These are phyloP conservation scores for Loripinus fragilis DNA, from an alignment of 2,888 invertebrate genomes.

Conservation along the genomic window DNA sequence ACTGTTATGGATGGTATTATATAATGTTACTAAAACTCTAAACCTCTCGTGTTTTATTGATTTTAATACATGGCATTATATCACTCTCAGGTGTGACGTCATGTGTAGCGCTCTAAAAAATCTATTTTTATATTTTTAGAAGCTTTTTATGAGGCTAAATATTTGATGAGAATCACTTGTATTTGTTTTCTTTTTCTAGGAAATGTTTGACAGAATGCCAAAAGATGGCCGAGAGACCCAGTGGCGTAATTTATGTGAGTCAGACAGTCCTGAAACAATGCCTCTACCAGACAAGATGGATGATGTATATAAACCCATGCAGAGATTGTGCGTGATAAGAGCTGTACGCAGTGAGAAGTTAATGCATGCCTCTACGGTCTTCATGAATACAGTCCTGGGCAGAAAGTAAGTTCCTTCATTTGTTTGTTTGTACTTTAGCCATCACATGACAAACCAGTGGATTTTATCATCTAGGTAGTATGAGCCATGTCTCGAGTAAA, in stretches of 20 bases:
- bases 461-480: no score
- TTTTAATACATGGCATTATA: no score
- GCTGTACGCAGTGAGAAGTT: constrained; percentile 82
- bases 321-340: constrained; percentile 81
- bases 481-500: no score
- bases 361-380: constrained; percentile 79
- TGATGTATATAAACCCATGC: constrained; percentile 79
- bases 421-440: background rate
- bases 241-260: constrained; percentile 83
- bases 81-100: no score
- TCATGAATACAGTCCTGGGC: constrained; percentile 79
- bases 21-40: no score
- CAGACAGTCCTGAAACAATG: constrained; percentile 79
- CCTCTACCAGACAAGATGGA: constrained; percentile 82
- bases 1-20: no score
- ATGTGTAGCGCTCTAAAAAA: no score
- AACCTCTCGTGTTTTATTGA: no score
- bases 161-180: no score
- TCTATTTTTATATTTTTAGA: no score
- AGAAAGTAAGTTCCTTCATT: constrained; percentile 74
- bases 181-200: constrained; percentile 53
- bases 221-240: constrained; percentile 83
- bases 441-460: no score
- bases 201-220: constrained; percentile 83
- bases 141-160: no score